Percentiles rank a stretch among this genome's conserved stretches.
These are phyloP conservation scores for Xenops minutus DNA, from an alignment of 2,797 vertebrate species.

Conservation along the genomic window DNA sequence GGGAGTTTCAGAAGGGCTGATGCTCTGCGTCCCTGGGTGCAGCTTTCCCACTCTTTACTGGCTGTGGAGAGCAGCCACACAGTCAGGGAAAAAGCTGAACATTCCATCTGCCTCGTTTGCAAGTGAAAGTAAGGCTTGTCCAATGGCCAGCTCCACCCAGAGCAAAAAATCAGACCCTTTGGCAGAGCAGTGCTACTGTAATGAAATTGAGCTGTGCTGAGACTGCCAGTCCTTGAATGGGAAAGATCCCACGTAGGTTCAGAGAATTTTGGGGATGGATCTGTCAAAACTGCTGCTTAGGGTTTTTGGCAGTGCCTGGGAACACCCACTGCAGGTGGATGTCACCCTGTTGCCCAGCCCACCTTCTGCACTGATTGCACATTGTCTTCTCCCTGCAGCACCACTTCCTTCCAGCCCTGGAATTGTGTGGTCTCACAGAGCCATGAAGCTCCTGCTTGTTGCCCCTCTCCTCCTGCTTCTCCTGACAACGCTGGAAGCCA, in stretches of 20 bases:
- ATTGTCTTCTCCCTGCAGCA: slow-evolving; percentile 18
- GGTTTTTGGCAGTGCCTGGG: not conserved
- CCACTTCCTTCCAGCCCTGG: not conserved
- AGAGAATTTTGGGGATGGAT: not conserved
- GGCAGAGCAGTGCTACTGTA: not conserved
- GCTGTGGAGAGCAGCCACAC: not conserved
- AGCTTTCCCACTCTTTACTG: not conserved
- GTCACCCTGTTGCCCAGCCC: not conserved
- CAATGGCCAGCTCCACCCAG: slow-evolving; percentile 24
- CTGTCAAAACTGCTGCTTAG: not conserved
- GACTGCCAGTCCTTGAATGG: not conserved
- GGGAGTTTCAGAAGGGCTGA: not conserved
- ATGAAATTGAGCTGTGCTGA: slow-evolving; percentile 18
- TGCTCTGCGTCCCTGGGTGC: not conserved
- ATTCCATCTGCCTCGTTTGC: slow-evolving; percentile 39
- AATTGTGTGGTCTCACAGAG: not conserved
- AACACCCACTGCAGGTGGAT: not conserved
- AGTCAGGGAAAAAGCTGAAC: not conserved
- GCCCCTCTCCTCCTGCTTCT: slow-evolving; percentile 74
- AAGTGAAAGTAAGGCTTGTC: slow-evolving; percentile 50
- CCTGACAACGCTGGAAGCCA: slow-evolving; percentile 74
- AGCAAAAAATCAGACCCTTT: slow-evolving; percentile 54
- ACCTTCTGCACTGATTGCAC: not conserved
- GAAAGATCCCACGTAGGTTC: not conserved
- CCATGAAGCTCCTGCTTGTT: slow-evolving; percentile 59